These are phyloP conservation scores for Propithecus perrieri DNA, from an alignment of 2,797 vertebrate species.

Conservation along the genomic window DNA sequence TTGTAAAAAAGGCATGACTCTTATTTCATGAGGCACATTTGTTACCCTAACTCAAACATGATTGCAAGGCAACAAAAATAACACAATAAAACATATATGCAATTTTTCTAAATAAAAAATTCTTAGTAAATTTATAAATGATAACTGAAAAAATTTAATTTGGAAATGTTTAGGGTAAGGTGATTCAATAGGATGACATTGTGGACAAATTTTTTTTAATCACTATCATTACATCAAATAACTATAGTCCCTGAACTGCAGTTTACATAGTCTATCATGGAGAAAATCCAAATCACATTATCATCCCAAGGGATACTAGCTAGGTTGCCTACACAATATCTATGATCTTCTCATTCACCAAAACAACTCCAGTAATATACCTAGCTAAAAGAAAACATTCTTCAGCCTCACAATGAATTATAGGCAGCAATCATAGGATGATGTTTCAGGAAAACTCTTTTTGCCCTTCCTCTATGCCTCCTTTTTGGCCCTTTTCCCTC, in stretches of 20 bases:
- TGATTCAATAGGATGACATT: not conserved
- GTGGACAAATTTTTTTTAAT: not conserved
- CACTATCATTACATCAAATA: not conserved
- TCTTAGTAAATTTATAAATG: conserved; percentile 5
- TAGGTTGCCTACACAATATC: not conserved
- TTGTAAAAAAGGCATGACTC: not conserved
- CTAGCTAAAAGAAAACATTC: not conserved
- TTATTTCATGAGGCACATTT: not conserved
- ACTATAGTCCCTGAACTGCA: not conserved
- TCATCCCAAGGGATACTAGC: not conserved
- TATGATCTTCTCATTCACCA: not conserved
- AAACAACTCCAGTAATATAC: not conserved
- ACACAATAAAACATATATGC: not conserved
- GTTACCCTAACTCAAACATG: not conserved
- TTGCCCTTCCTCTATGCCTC: not conserved
- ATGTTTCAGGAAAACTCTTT: not conserved
- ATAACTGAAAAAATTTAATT: not conserved
- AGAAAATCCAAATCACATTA: not conserved
- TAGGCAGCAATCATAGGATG: not conserved
- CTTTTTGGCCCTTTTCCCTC: not conserved
- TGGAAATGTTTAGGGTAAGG: not conserved
- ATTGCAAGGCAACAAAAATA: not conserved
- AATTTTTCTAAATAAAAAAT: conserved; percentile 21
- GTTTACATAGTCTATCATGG: not conserved
- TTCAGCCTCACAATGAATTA: not conserved